Conservation (phyloP, 2,888 invertebrate species). For the Cinara cedri region DNA sequence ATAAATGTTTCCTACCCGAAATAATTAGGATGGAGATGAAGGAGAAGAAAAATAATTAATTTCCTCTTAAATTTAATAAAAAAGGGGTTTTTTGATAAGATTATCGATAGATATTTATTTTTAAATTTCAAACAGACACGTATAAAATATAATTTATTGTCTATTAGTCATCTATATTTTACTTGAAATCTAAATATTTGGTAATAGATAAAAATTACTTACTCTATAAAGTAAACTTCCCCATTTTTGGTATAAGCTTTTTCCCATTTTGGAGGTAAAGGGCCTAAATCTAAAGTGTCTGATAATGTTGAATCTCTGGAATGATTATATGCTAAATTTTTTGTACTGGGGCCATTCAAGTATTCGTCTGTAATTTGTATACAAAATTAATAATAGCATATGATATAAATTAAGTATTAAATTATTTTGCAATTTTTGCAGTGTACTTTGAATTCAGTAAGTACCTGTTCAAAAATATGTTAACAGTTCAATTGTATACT, state of each 20-base stretch:
- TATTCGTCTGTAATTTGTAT: conserved; percentile 23
- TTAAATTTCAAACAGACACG: too few species aligned
- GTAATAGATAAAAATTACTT: conserved; percentile 64
- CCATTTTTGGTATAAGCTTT: conserved; percentile 96
- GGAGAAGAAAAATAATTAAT: too few species aligned
- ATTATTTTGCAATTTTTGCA: neutral
- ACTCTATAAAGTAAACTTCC: conserved; percentile 97
- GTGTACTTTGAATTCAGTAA: neutral
- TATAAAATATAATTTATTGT: too few species aligned
- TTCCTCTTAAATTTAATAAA: too few species aligned
- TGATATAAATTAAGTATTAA: neutral
- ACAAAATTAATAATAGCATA: neutral
- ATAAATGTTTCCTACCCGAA: too few species aligned
- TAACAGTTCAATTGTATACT: neutral
- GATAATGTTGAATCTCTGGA: conserved; percentile 43
- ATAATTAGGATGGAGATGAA: too few species aligned
- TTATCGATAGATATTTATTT: too few species aligned
- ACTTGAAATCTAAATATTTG: neutral
- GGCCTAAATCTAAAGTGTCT: conserved; percentile 72
- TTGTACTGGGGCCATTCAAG: conserved; percentile 15
- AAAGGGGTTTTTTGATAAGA: too few species aligned
- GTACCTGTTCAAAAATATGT: neutral
- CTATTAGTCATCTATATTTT: too few species aligned
- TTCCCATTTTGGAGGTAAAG: conserved; percentile 95
- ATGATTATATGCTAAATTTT: conserved; percentile 38